phyloP scores from a whole-genome alignment of 2,113 vertebrate genomes.

The Leptosomus discolor region DNA sequence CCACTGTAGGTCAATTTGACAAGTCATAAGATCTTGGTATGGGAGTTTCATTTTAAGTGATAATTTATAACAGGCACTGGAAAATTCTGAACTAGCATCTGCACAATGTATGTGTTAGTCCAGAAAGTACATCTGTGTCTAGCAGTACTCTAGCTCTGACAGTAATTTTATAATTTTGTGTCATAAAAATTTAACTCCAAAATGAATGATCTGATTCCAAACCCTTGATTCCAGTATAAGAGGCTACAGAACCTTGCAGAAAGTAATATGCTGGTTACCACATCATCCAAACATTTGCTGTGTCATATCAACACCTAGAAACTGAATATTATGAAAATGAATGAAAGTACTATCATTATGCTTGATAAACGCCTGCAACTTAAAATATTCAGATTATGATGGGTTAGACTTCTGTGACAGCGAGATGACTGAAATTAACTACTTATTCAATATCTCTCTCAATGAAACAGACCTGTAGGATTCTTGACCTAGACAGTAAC shows the following conservation, averaged over 20 bases:
- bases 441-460: background rate
- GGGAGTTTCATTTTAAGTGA: background rate
- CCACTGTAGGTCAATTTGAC: background rate
- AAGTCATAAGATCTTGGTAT: background rate
- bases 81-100: background rate
- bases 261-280: background rate
- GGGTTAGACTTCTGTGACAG: background rate
- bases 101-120: background rate
- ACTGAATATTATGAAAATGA: background rate
- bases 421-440: background rate
- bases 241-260: background rate
- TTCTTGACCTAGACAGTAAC: background rate
- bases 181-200: background rate
- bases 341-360: background rate
- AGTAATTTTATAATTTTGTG: background rate
- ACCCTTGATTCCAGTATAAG: background rate
- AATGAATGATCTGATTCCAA: background rate
- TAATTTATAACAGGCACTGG: background rate
- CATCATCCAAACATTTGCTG: background rate
- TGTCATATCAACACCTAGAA: background rate
- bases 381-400: background rate
- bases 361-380: background rate
- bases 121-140: background rate
- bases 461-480: background rate
- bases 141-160: background rate